phyloP scores from a whole-genome alignment of 2,888 invertebrate species.

The Pollenia labialis region DNA sequence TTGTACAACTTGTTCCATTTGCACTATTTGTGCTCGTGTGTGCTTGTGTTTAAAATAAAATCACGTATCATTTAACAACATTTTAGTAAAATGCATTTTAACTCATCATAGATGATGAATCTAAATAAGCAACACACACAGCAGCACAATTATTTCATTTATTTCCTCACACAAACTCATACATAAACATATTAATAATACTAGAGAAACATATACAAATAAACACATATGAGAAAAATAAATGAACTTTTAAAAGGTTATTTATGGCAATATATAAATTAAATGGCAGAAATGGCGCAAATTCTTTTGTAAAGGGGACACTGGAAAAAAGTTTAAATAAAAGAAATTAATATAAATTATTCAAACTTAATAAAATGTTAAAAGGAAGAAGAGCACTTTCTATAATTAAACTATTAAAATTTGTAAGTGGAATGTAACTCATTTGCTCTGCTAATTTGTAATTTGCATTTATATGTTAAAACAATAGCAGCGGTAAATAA shows the following conservation, averaged over 20 bases:
- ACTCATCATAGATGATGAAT: conserved; percentile 44
- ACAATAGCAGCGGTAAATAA: too few species aligned
- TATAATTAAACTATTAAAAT: too few species aligned
- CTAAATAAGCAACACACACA: conserved; percentile 1
- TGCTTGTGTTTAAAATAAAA: conserved; percentile 20
- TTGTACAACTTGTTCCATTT: not conserved
- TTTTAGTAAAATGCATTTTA: conserved; percentile 69
- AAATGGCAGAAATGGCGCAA: not conserved
- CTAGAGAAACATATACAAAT: not conserved
- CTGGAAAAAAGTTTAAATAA: too few species aligned
- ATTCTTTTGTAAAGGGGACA: too few species aligned
- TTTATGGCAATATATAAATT: conserved; percentile 31
- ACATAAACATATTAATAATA: not conserved
- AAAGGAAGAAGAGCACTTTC: too few species aligned
- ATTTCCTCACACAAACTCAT: not conserved
- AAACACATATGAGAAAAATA: not conserved
- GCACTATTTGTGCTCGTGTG: not conserved
- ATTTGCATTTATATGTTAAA: too few species aligned
- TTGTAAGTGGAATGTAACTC: too few species aligned
- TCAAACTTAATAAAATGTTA: too few species aligned
- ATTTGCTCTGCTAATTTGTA: too few species aligned
- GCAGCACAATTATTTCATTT: not conserved
- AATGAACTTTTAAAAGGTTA: conserved; percentile 30
- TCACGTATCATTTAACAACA: conserved; percentile 71
- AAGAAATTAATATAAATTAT: too few species aligned